Conservation (phyloP, 2,888 invertebrate genomes). For the Sarcophaga subvicina region DNA sequence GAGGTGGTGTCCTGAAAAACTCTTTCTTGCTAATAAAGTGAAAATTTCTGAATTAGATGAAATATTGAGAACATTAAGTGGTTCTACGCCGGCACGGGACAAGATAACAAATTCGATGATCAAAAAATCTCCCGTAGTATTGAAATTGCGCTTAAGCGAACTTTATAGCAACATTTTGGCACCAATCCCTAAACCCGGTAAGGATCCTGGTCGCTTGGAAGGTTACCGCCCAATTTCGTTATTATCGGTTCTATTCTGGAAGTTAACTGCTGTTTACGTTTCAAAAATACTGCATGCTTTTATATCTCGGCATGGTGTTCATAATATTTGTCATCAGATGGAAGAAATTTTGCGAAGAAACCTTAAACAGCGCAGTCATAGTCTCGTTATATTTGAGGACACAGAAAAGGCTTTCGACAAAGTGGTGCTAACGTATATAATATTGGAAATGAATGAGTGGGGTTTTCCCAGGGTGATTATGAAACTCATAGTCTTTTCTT, state of each 20-base stretch:
- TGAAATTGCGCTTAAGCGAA: conserved; percentile 11
- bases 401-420: conserved; percentile 32
- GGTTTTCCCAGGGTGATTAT: neutral
- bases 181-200: conserved; percentile 23
- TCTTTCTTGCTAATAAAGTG: too few relatives aligned
- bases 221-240: conserved; percentile 26
- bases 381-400: conserved; percentile 25
- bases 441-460: conserved; percentile 15
- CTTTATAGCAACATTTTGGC: conserved; percentile 24
- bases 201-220: conserved; percentile 9
- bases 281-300: conserved; percentile 30
- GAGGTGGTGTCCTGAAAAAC: too few relatives aligned
- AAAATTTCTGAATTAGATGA: neutral
- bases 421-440: conserved; percentile 7
- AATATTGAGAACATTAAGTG: neutral
- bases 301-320: conserved; percentile 13
- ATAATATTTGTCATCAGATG: conserved; percentile 20
- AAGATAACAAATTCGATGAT: conserved; percentile 22
- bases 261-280: neutral
- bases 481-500: conserved; percentile 24
- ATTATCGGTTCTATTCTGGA: conserved; percentile 17
- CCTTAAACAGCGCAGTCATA: conserved; percentile 1
- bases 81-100: neutral
- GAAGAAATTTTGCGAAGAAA: conserved; percentile 13
- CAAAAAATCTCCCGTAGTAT: neutral